A percentile compares a stretch with the other conserved stretches of the same genome.
phyloP scores from a whole-genome alignment of 2,113 vertebrate genomes.

The Penelope pileata region DNA sequence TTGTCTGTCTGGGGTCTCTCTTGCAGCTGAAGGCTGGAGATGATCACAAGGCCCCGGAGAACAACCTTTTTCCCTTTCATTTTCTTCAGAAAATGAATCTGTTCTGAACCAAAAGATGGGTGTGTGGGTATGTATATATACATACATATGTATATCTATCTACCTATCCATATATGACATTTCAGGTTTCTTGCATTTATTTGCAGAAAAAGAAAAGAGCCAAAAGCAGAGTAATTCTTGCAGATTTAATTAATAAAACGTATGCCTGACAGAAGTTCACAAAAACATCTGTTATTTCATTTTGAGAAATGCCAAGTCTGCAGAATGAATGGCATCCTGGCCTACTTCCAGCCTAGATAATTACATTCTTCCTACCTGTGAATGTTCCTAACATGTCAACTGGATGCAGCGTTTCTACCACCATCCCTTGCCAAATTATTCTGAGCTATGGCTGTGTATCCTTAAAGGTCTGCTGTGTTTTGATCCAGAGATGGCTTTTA shows the following conservation, averaged over 20 bases:
- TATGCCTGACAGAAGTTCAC: conserved; percentile 14
- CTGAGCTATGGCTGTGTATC: background rate
- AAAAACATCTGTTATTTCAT: conserved; percentile 45
- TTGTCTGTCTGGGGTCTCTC: background rate
- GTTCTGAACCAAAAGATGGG: background rate
- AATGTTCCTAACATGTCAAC: conserved; percentile 2
- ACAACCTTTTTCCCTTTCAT: background rate
- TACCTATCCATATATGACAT: background rate
- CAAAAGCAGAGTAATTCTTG: background rate
- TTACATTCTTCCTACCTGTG: conserved; percentile 45
- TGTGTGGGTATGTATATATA: background rate
- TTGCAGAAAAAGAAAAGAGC: background rate
- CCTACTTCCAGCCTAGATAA: conserved; percentile 16
- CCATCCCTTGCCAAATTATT: background rate
- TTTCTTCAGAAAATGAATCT: background rate
- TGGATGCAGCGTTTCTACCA: background rate
- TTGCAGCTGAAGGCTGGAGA: background rate
- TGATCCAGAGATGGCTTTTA: background rate
- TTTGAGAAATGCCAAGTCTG: conserved; percentile 25
- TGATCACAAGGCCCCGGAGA: background rate
- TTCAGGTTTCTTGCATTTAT: background rate
- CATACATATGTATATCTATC: background rate
- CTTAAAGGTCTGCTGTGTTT: background rate
- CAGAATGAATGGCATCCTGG: conserved; percentile 12
- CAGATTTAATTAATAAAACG: conserved; percentile 15